These are phyloP conservation scores for Heliconius hermathena DNA, from an alignment of 1,140 invertebrate genomes.

Conservation along the genomic window DNA sequence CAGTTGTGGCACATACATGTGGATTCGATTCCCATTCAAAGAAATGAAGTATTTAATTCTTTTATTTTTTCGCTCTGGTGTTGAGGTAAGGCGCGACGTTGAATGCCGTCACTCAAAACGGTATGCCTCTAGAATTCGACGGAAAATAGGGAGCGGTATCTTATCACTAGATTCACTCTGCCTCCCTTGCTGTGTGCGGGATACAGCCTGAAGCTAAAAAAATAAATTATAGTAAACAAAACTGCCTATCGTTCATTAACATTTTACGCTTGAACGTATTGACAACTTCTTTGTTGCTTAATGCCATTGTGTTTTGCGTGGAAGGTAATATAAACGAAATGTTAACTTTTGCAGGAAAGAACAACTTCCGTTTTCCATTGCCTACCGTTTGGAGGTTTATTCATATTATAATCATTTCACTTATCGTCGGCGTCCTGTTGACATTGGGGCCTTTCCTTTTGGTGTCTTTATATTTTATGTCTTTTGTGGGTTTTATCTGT, in stretches of 20 bases:
- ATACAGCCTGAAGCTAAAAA: too few relatives aligned
- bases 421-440: not conserved
- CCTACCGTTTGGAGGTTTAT: slow-evolving; percentile 22
- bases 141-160: too few relatives aligned
- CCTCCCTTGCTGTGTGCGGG: too few relatives aligned
- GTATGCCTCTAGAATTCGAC: too few relatives aligned
- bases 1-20: too few relatives aligned
- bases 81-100: too few relatives aligned
- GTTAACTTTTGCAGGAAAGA: slow-evolving; percentile 27
- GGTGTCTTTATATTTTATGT: not conserved
- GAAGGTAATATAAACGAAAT: slow-evolving; percentile 12
- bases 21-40: too few relatives aligned
- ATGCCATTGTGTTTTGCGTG: slow-evolving; percentile 9
- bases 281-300: slow-evolving; percentile 18
- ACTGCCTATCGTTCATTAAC: not conserved
- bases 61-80: too few relatives aligned
- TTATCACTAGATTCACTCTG: not conserved
- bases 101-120: too few relatives aligned
- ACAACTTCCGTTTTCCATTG: slow-evolving; percentile 28
- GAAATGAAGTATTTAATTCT: too few relatives aligned
- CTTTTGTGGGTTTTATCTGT: slow-evolving; percentile 1
- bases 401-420: slow-evolving; percentile 12
- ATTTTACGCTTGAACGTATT: not conserved
- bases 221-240: not conserved
- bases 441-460: slow-evolving; percentile 19